Evolutionary conservation across 1,140 invertebrate genomes (phyloP).

Genomic region (Ericerus pela): DNA sequence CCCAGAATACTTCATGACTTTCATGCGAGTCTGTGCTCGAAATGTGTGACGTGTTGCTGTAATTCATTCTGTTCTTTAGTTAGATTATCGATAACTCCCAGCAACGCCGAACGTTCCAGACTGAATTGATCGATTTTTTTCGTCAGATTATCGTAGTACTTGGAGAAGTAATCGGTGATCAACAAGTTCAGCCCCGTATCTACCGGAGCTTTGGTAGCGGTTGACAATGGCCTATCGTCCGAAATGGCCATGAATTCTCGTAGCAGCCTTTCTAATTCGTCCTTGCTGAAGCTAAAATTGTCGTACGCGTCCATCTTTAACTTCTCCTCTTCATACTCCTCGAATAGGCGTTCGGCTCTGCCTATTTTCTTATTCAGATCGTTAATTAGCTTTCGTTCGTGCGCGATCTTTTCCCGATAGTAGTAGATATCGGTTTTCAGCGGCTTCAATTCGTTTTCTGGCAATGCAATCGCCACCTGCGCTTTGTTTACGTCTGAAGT

Average conservation of each 20-base stretch:
- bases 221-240: not conserved
- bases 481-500: too few relatives aligned
- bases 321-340: not conserved
- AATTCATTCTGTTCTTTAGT: not conserved
- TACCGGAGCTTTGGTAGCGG: not conserved
- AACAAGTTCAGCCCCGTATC: not conserved
- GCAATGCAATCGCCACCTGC: too few relatives aligned
- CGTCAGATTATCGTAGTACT: not conserved
- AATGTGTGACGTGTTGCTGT: not conserved
- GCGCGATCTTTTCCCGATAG: not conserved
- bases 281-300: not conserved
- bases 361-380: not conserved
- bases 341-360: not conserved
- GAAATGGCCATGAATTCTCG: not conserved
- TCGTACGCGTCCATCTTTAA: not conserved
- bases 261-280: not conserved
- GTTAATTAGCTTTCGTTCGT: not conserved
- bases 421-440: not conserved
- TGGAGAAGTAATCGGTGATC: slow-evolving; percentile 1
- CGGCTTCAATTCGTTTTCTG: not conserved
- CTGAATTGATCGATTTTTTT: not conserved
- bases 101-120: not conserved
- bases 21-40: too few relatives aligned
- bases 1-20: too few relatives aligned
- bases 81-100: not conserved